These are phyloP conservation scores for Psittacus erithacus DNA, from an alignment of 2,113 vertebrate genomes.

Conservation along the genomic window DNA sequence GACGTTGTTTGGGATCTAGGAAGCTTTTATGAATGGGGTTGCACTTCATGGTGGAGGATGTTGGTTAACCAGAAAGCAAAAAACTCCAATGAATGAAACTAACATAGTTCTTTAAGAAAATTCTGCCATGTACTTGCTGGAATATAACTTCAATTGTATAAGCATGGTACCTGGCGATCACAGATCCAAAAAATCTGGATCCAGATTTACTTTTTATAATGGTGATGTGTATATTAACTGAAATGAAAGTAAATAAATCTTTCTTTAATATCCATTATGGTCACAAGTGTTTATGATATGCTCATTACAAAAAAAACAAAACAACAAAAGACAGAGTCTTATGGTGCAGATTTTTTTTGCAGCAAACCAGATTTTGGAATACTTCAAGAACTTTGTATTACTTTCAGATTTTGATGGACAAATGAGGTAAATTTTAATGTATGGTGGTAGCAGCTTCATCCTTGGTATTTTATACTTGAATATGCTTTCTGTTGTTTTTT, in stretches of 20 bases:
- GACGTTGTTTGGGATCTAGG: neutral
- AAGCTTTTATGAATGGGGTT: neutral
- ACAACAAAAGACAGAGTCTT: neutral
- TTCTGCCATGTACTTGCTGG: neutral
- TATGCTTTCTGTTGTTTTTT: neutral
- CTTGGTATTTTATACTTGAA: neutral
- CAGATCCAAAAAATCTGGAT: neutral
- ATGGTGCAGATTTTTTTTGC: neutral
- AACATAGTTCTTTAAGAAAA: neutral
- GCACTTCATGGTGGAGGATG: neutral
- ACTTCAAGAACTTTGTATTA: neutral
- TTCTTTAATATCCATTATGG: neutral
- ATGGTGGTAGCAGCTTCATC: neutral
- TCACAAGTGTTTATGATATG: neutral
- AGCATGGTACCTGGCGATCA: neutral
- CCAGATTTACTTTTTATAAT: neutral
- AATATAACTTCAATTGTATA: neutral
- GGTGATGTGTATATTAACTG: neutral
- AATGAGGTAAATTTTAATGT: neutral
- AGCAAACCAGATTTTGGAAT: neutral
- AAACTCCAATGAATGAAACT: neutral
- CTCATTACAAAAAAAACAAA: neutral
- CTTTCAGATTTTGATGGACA: neutral
- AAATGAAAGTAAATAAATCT: neutral
- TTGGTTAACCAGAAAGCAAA: neutral